Conservation (phyloP, 2,797 vertebrate genomes). For the Galago senegalensis region DNA sequence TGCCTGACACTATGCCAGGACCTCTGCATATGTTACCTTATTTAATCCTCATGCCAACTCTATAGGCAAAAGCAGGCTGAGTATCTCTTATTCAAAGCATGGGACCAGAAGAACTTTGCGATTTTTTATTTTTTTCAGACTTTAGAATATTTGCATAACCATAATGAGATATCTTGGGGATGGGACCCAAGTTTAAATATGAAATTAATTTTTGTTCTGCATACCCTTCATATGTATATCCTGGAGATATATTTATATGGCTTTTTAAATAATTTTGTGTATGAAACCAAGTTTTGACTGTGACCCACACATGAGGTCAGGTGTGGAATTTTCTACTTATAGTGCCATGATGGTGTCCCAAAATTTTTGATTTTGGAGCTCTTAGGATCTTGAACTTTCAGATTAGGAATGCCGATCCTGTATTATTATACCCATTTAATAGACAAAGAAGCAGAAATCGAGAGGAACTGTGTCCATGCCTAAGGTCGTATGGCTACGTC, state of each 20-base stretch:
- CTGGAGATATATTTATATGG: background rate
- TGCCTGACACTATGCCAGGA: background rate
- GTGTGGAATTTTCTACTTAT: background rate
- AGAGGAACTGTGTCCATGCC: background rate
- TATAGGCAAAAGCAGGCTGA: background rate
- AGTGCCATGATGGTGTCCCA: background rate
- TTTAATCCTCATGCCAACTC: background rate
- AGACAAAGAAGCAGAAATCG: background rate
- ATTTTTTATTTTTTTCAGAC: background rate
- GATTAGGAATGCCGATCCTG: background rate
- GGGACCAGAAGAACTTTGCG: background rate
- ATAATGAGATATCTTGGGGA: background rate
- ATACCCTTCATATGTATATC: background rate
- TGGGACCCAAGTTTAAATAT: background rate
- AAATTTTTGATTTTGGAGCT: background rate
- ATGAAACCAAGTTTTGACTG: background rate
- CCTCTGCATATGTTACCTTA: background rate
- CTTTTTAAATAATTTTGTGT: background rate
- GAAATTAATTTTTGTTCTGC: background rate
- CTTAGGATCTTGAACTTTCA: background rate
- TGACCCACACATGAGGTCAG: background rate
- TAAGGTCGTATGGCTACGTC: background rate
- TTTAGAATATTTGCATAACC: background rate
- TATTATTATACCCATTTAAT: background rate
- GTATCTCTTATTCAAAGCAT: background rate